Conservation (phyloP, 2,797 vertebrate species). For the Spea hammondii region DNA sequence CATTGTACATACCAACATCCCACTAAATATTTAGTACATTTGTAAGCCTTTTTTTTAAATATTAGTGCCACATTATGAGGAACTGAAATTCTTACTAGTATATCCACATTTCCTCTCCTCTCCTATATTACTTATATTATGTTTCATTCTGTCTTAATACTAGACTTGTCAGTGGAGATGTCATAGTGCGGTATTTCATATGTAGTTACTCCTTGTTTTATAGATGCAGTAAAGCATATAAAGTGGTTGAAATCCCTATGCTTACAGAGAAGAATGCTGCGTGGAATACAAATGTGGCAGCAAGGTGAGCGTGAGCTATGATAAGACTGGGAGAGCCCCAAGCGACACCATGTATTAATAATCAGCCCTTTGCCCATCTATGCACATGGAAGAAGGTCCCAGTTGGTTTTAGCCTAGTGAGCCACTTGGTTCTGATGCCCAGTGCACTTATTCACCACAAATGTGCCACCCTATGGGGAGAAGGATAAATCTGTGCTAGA, state of each 20-base stretch:
- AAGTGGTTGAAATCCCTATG: conserved; percentile 27
- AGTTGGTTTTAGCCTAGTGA: too few relatives aligned
- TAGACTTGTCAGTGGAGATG: conserved; percentile 33
- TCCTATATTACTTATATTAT: conserved; percentile 28
- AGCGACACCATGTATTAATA: conserved; percentile 15
- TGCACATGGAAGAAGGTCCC: not conserved
- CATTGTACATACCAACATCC: too few relatives aligned
- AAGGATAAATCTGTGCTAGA: too few relatives aligned
- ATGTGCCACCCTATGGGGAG: too few relatives aligned
- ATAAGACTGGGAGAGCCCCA: conserved; percentile 30
- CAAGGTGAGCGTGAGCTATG: conserved; percentile 22
- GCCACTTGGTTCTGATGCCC: too few relatives aligned
- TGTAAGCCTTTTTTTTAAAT: too few relatives aligned
- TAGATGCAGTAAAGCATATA: conserved; percentile 47
- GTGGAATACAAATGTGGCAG: conserved; percentile 30
- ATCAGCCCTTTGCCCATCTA: conserved; percentile 3
- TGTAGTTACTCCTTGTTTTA: conserved; percentile 45
- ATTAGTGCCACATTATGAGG: too few relatives aligned
- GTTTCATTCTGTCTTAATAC: conserved; percentile 35
- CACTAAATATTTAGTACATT: too few relatives aligned
- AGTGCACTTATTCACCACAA: too few relatives aligned
- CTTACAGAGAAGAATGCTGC: conserved; percentile 2
- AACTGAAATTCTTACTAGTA: not conserved
- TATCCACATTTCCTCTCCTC: not conserved
- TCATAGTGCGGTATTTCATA: conserved; percentile 39